Conservation (phyloP, 2,888 invertebrate genomes). For the Minunthozetes semirufus region DNA sequence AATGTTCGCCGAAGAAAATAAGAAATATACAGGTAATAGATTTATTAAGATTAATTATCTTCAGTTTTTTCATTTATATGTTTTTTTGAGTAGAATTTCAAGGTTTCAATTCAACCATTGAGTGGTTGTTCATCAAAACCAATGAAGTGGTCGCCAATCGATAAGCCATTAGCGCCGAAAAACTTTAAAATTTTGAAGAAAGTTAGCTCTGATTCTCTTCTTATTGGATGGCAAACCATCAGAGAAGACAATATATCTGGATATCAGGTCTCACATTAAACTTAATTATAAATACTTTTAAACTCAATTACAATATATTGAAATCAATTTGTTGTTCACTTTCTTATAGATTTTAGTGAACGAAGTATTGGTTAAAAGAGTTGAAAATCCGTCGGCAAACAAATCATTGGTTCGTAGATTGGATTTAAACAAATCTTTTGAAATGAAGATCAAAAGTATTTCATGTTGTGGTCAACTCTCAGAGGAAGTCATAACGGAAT, state of each 20-base stretch:
- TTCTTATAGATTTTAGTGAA: conserved; percentile 39
- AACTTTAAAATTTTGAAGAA: not conserved
- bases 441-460: conserved; percentile 31
- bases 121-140: not conserved
- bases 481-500: not conserved
- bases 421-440: conserved; percentile 34
- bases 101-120: not conserved
- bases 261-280: not conserved
- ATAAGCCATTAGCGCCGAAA: not conserved
- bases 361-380: conserved; percentile 38
- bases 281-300: no score
- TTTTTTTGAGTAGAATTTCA: not conserved
- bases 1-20: no score
- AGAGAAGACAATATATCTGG: not conserved
- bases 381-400: conserved; percentile 38
- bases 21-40: no score
- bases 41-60: no score
- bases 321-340: not conserved
- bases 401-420: conserved; percentile 39
- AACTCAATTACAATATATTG: not conserved
- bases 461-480: not conserved
- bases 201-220: not conserved
- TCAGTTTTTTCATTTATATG: not conserved
- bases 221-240: not conserved
- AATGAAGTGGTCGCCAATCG: not conserved